Conservation (phyloP, 2,113 vertebrate species). For the Marmota flaviventris region DNA sequence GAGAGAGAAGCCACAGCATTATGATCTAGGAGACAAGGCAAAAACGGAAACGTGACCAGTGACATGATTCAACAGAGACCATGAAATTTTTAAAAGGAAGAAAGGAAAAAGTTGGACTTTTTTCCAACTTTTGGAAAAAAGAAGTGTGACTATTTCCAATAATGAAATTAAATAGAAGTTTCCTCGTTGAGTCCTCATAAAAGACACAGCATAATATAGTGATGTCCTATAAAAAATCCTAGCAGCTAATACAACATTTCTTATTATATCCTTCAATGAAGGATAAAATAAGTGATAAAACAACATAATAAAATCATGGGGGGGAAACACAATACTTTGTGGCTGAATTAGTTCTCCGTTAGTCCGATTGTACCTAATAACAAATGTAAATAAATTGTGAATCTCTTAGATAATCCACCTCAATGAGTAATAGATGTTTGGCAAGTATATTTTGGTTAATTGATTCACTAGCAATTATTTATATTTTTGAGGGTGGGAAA, state of each 20-base stretch:
- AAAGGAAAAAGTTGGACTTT: neutral
- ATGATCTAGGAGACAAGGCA: neutral
- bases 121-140: no score
- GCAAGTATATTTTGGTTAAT: conserved; percentile 1
- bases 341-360: neutral
- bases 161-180: conserved; percentile 41
- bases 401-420: neutral
- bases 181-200: neutral
- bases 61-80: conserved; percentile 6
- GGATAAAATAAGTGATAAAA: conserved; percentile 31
- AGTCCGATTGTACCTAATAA: neutral
- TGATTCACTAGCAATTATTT: neutral
- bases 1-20: neutral
- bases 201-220: neutral
- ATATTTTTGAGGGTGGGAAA: neutral
- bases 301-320: neutral
- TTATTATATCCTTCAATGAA: neutral
- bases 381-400: neutral
- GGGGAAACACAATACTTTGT: neutral
- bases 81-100: neutral
- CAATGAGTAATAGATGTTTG: neutral
- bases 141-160: neutral
- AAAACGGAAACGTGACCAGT: conserved; percentile 35
- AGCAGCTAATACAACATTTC: neutral
- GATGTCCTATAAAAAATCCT: neutral